Conservation (phyloP, 2,797 vertebrate genomes). For the Coranthus polyacanthus region DNA sequence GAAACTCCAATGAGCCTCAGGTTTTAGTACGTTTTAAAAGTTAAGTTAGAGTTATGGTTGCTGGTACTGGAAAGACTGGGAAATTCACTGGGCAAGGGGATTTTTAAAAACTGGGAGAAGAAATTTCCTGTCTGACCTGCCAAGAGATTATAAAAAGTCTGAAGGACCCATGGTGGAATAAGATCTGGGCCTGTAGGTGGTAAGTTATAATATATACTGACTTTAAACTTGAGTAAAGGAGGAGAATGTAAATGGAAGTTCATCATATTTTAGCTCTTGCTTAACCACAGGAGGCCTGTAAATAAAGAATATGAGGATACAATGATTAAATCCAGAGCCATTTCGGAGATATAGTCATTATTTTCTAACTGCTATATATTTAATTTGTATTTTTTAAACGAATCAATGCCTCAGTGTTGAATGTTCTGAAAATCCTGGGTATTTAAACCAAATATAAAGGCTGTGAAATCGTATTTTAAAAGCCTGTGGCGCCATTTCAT, state of each 20-base stretch:
- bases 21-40: neutral
- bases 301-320: too few species aligned
- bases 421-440: too few species aligned
- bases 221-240: too few species aligned
- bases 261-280: neutral
- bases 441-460: conserved; percentile 23
- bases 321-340: too few species aligned
- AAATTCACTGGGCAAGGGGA: conserved; percentile 1
- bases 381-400: too few species aligned
- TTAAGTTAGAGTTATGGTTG: neutral
- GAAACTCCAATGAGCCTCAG: neutral
- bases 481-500: too few species aligned
- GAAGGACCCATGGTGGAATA: conserved; percentile 40
- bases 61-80: neutral
- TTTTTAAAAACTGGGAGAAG: conserved; percentile 8
- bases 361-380: too few species aligned
- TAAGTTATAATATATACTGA: conserved; percentile 6
- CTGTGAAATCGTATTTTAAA: too few species aligned
- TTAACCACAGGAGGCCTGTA: too few species aligned
- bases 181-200: conserved; percentile 44
- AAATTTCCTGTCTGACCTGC: conserved; percentile 34
- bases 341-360: too few species aligned
- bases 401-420: too few species aligned
- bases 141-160: conserved; percentile 35
- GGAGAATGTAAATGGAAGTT: neutral